Base-by-base conservation (phyloP, 2,797 vertebrate genomes). In the Borostomias antarcticus region DNA sequence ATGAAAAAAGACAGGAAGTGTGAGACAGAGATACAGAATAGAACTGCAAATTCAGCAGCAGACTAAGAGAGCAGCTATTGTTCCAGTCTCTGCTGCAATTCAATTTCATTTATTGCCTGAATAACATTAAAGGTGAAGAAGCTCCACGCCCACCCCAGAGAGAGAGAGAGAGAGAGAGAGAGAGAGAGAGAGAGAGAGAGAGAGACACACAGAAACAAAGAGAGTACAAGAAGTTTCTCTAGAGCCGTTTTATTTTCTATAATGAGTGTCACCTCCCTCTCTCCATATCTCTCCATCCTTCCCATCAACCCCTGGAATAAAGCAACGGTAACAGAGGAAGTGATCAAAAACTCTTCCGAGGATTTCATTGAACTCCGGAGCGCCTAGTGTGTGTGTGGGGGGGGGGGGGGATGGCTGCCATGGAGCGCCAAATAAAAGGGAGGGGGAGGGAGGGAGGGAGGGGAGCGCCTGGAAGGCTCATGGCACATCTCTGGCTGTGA, bases 101-200 rank as follows among this genome's bases (percentile, higher is more conserved):
- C n/a, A n/a, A n/a, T n/a, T n/a, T n/a, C n/a, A n/a, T n/a, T n/a
- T n/a, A n/a, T n/a, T n/a, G n/a, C n/a, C n/a, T n/a, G n/a, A n/a
- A n/a, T n/a, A n/a, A n/a, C n/a, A n/a, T n/a, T n/a, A n/a, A n/a
- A n/a, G n/a, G n/a, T n/a, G n/a, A n/a, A n/a, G n/a, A n/a, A n/a
- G n/a, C n/a, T n/a, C n/a, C n/a, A n/a, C n/a, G n/a, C n/a, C n/a
- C n/a, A n/a, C n/a, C n/a, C n/a, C n/a, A n/a, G 33, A 43, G 13
- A 26, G 29, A 13, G 62, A 64, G 50, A 64, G 47, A 63, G 32
- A 40, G 30, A 52, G 19, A 50, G 9, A 33, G 30, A 56, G 53
- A 56, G 28, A 23, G n/a, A 21, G 47, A 32, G 60, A 43, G 13
- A 32, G 19, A 51, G 29, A 35, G 54, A 40, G 33, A 40, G 57